Evolutionary conservation across 2,797 vertebrate genomes (phyloP), one percentile per base, ranked within the genome.

Genomic region (Triplophysa yarkandensis): DNA sequence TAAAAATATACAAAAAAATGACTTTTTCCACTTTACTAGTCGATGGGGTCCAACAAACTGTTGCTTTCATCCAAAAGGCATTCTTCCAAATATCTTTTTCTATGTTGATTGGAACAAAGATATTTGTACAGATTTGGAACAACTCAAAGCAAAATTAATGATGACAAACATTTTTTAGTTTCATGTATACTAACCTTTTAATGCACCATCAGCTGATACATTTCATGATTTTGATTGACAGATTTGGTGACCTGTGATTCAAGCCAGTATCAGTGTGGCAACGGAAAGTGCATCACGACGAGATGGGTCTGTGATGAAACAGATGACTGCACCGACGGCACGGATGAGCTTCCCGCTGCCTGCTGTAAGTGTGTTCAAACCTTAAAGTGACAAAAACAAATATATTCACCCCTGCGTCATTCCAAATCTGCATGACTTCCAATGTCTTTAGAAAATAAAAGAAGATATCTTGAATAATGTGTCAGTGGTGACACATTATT

Each of bases 231-330:
- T 0, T 81, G 23, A 83, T 68, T 55, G 48, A 10, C 72, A 94
- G 93, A 50, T 4, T 73, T 83, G 27, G 54, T 78, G 39, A 83
- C 67, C 2, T 95, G 94, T 63, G 83, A 77, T 11, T 55, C 69
- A 14, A 84, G 71, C 0, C 87, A 94, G 66, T 95, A 95, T 83
- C 88, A 85, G 80, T 97, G 95, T 46, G 86, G 73, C 1, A 92
- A 92, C 0, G 92, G 93, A 21, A 89, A 78, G 10, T 96, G 94
- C 69, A 89, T 96, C 75, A 84, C 91, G 1, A 17, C 30, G 54
- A 83, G 88, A 43, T 97, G 95, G 95, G 83, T 91, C 16, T 97
- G 95, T 16, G 95, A 97, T 0, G 92, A 92, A 25, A 76, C 71
- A 0, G 79, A 94, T 0, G 95, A 97, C 84, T 97, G 95, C 25